Evolutionary conservation across 2,888 invertebrate species (phyloP).

Genomic region (Pollenia amentaria): DNA sequence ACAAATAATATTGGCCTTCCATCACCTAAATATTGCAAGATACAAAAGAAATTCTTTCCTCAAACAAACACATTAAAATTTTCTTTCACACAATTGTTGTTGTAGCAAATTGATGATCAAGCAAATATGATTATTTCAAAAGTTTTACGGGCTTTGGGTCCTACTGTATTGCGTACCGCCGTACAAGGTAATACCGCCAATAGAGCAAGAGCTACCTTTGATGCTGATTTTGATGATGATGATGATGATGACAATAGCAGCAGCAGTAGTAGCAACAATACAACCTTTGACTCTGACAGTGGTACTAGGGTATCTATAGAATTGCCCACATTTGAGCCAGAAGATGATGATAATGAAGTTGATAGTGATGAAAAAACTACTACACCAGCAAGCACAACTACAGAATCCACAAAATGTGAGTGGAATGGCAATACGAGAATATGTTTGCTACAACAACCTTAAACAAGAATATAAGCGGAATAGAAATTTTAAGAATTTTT

Average conservation of each 20-base stretch:
- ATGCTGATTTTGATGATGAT: constrained; percentile 86
- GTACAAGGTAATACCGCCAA: constrained; percentile 83
- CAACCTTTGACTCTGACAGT: constrained; percentile 75
- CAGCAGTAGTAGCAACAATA: constrained; percentile 74
- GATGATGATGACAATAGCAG: constrained; percentile 83
- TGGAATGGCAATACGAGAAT: constrained; percentile 29
- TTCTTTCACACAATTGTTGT: constrained; percentile 77
- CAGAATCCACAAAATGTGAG: constrained; percentile 74
- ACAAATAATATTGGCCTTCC: neutral
- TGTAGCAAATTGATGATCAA: constrained; percentile 85
- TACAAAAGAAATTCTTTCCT: neutral
- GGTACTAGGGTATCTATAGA: constrained; percentile 87
- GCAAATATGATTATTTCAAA: constrained; percentile 83
- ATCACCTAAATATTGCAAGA: neutral
- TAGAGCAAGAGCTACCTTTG: constrained; percentile 84
- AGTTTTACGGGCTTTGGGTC: constrained; percentile 91
- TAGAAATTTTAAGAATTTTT: constrained; percentile 37
- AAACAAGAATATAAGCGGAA: constrained; percentile 40
- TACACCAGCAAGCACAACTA: constrained; percentile 65
- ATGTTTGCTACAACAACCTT: constrained; percentile 72
- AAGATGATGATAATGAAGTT: constrained; percentile 87
- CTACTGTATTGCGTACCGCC: constrained; percentile 86
- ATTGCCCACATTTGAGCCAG: constrained; percentile 88
- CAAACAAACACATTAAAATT: constrained; percentile 49
- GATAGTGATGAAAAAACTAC: constrained; percentile 57